A percentile compares a stretch with the other conserved stretches of the same genome.
Conservation (phyloP, 2,113 vertebrate species). For the Arizona elegans region DNA sequence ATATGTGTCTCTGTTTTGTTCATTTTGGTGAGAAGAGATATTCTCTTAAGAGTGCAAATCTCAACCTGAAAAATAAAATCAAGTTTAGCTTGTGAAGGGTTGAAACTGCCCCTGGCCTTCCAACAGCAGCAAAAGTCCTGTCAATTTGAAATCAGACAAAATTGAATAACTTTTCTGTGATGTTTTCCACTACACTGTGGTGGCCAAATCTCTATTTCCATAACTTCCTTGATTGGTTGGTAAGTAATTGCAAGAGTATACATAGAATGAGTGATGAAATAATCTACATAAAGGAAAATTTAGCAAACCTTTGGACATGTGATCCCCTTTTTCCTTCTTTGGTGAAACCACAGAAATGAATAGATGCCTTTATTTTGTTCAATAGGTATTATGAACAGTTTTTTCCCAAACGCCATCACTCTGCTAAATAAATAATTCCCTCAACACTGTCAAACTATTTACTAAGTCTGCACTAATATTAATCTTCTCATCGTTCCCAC, state of each 20-base stretch:
- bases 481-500: too few species aligned
- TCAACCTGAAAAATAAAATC: not conserved
- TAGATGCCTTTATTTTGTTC: not conserved
- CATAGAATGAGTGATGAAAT: not conserved
- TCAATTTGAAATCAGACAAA: not conserved
- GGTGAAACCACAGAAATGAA: not conserved
- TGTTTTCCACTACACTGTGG: not conserved
- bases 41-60: conserved; percentile 12
- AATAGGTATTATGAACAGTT: not conserved
- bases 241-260: not conserved
- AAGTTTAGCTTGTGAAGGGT: not conserved
- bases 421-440: too few species aligned
- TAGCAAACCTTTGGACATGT: not conserved
- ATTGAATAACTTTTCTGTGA: not conserved
- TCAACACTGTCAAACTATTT: too few species aligned
- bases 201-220: not conserved
- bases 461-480: too few species aligned
- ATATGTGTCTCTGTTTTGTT: conserved; percentile 11
- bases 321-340: not conserved
- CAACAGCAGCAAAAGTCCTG: not conserved
- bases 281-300: not conserved
- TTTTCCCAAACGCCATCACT: too few species aligned
- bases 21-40: conserved; percentile 12
- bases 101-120: not conserved
- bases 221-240: not conserved